phyloP scores from a whole-genome alignment of 2,113 vertebrate genomes.

The Tachycineta bicolor region DNA sequence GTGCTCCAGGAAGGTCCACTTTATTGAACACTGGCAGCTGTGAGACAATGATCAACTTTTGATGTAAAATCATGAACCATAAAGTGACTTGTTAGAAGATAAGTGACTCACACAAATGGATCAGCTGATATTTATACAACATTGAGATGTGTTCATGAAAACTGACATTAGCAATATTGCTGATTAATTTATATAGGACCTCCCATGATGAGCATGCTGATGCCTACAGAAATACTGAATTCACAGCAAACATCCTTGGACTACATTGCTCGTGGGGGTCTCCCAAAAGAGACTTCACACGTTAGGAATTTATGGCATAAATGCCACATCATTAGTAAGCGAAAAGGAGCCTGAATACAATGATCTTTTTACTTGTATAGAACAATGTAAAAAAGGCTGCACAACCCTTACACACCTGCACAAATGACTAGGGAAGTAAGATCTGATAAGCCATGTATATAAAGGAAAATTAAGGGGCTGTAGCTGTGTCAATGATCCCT shows the following conservation, averaged over 20 bases:
- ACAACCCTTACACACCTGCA: not conserved
- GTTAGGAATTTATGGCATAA: not conserved
- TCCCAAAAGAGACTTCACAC: not conserved
- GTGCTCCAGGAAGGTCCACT: conserved; percentile 21
- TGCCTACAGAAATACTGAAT: not conserved
- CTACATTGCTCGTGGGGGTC: not conserved
- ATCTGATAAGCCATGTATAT: not conserved
- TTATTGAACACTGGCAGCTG: not conserved
- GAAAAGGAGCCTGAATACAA: not conserved
- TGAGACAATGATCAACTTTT: conserved; percentile 54
- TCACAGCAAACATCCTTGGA: not conserved
- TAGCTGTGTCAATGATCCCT: not conserved
- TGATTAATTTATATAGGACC: conserved; percentile 24
- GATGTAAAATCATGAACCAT: conserved; percentile 48
- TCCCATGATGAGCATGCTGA: not conserved
- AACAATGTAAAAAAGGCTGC: not conserved
- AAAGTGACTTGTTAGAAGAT: conserved; percentile 41
- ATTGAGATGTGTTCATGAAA: conserved; percentile 9
- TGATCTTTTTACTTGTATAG: not conserved
- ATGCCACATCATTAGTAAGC: not conserved
- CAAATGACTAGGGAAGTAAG: not conserved
- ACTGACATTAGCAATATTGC: not conserved
- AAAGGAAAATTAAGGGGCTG: not conserved
- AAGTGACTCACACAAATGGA: conserved; percentile 1
- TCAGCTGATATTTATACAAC: not conserved